Base-by-base conservation (phyloP, 2,797 vertebrate genomes). In the Nasua narica region DNA sequence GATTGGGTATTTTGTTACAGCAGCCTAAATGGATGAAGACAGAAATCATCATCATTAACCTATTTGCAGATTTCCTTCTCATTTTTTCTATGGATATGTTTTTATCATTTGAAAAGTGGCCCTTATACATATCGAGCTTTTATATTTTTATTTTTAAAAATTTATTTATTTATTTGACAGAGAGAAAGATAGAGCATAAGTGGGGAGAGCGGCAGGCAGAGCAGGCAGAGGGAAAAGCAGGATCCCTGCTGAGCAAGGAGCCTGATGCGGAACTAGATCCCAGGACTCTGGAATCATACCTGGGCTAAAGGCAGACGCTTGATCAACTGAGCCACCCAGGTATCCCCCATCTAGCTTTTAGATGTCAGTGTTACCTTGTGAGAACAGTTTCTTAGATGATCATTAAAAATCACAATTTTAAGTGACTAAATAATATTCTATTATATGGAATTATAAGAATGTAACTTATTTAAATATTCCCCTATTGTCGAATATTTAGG, bases 361-460 rank as follows among this genome's bases (percentile, higher is more conserved):
- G 27, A 82, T 58, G 96, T 90, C 37, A 85, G 16, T 84, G 37
- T 58, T 94, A 10, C 54, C 11, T 74, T 87, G 54, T 74, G 43
- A 89, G 40, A 85, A 32, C 1, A 5, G 16, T 94, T 96, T 89
- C 25, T 86, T 60, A 85, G 85, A 58, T 70, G 9, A 2, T 65
- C 67, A 93, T 91, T 40, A 91, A 96, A 90, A 88, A 56, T 48
- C 23, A 76, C 27, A 62, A 83, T 79, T 91, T 96, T 48, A 90
- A 78, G 32, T 83, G 69, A 87, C 25, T 87, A 67, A 79, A 48
- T 90, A 95, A 58, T 87, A 83, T 90, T 85, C 15, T 92, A 13
- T 88, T 89, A 83, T n/a, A 76, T 7, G 62, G 23, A 91, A 86
- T 81, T 87, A 56, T 88, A 93, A 95, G 60, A 88, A 60, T 86